Evolutionary conservation across 2,113 vertebrate genomes (phyloP).

Genomic region (Corythaixoides concolor): DNA sequence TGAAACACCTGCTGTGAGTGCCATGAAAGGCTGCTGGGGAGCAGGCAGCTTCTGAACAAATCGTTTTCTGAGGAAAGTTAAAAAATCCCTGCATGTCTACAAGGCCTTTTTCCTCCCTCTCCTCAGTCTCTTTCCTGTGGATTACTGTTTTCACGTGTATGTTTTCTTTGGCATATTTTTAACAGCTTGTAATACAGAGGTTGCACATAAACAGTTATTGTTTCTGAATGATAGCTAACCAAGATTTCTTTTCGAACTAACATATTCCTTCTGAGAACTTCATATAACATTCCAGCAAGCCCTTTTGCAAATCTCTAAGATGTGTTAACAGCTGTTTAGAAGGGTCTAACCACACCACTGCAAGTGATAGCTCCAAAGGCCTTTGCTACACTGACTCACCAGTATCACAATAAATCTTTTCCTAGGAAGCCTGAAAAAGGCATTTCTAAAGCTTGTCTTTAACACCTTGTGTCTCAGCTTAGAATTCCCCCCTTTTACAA

Average conservation of each 20-base stretch:
- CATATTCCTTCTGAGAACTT: background rate
- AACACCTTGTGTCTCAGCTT: background rate
- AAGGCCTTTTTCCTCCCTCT: background rate
- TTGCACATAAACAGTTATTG: background rate
- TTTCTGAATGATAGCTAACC: background rate
- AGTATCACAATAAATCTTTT: background rate
- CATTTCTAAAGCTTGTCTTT: background rate
- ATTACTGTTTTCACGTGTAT: background rate
- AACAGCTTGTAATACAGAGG: background rate
- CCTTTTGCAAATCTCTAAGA: slow-evolving; percentile 14
- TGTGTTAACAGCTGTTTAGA: background rate
- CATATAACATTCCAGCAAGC: slow-evolving; percentile 18
- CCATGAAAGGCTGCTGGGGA: background rate
- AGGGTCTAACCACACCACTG: background rate
- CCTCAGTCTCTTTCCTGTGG: background rate
- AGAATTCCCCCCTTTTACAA: background rate
- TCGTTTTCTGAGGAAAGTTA: background rate
- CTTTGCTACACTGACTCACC: background rate
- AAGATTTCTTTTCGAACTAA: slow-evolving; percentile 4
- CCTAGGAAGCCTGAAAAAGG: background rate
- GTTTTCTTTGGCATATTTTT: background rate
- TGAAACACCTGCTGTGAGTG: slow-evolving; percentile 22
- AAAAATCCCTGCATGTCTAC: background rate
- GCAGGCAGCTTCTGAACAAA: background rate
- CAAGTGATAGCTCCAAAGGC: background rate